Evolutionary conservation across 2,113 vertebrate genomes (phyloP).

Genomic region (Psephotus haematonotus): DNA sequence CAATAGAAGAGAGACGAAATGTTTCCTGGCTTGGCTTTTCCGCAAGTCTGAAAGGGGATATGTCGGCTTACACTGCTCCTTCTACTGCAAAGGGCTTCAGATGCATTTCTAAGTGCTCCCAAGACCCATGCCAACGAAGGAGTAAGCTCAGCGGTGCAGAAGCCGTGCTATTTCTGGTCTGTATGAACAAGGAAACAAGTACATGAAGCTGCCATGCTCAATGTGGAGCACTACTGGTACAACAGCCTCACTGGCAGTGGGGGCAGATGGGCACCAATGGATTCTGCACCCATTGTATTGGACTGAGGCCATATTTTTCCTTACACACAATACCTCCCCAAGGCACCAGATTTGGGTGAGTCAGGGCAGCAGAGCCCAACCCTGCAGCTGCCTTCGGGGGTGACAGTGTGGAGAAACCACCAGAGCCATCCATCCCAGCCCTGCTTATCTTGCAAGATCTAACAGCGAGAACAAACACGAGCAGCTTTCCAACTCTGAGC

Average conservation of each 20-base stretch:
- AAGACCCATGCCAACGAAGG: fast-evolving
- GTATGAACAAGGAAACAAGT: fast-evolving
- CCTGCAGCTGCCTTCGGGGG: neutral
- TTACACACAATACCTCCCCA: fast-evolving
- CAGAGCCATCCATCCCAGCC: neutral
- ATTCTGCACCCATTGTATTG: fast-evolving
- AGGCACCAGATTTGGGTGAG: neutral
- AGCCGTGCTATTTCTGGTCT: neutral
- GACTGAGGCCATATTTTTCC: fast-evolving
- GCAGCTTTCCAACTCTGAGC: slow-evolving; percentile 11
- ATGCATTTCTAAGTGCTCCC: fast-evolving
- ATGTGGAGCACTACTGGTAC: fast-evolving
- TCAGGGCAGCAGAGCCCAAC: neutral
- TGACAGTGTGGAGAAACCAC: neutral
- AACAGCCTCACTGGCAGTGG: fast-evolving
- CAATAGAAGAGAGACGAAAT: neutral
- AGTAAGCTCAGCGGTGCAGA: fast-evolving
- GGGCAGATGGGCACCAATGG: fast-evolving
- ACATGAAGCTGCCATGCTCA: fast-evolving
- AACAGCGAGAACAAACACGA: slow-evolving; percentile 31
- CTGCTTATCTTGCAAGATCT: slow-evolving; percentile 29
- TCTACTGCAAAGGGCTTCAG: neutral
- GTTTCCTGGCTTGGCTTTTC: neutral
- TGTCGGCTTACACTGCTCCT: neutral
- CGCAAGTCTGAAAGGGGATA: neutral